Base-by-base conservation (phyloP, 1,140 invertebrate species). In the Anastrepha ludens region DNA sequence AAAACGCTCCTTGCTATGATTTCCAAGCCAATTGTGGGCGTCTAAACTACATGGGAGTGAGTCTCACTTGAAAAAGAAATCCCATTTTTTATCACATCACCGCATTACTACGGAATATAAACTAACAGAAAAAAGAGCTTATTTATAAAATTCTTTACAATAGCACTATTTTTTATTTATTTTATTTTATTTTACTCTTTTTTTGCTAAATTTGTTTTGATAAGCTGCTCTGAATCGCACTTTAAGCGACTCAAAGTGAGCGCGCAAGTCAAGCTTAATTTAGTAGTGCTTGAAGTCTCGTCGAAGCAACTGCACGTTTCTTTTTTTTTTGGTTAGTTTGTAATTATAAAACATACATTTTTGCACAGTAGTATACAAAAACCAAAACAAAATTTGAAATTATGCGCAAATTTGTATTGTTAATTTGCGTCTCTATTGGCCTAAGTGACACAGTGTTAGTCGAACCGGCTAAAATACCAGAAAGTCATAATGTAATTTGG, bases 401-500 rank as follows among this genome's bases (percentile, higher is more conserved):
- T 55, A 81, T 81, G 74, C 8, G 3, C 7, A 81, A 58, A 55
- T 55, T 58, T 55, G 20, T 81, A 41, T 15, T 81, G 11, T 8
- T 81, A 17, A 3, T 67, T 87, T 55, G 39, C n/a, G 41, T 67
- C 2, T 8, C 13, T 7, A 55, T 85, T n/a, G 87, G 60, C 0
- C 50, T 65, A 55, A 88, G 17, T 64, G 78, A 85, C 44, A 87
- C 81, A 29, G n/a, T 81, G n/a, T 29, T 81, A 8, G 74, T 81
- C 6, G 47, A 81, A n/a, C 17, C 74, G 47, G 44, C 74, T n/a
- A 50, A 15, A 81, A 11, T 55, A 81, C 41, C 62, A 1, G 60
- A 85, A 11, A 89, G 85, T 60, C 88, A 89, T 78, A 70, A 88
- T 88, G 86, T 44, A 6, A 47, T 39, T 39, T 89, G 85, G 86